Base-by-base conservation (phyloP, 2,888 invertebrate genomes). In the Sesamia inferens region DNA sequence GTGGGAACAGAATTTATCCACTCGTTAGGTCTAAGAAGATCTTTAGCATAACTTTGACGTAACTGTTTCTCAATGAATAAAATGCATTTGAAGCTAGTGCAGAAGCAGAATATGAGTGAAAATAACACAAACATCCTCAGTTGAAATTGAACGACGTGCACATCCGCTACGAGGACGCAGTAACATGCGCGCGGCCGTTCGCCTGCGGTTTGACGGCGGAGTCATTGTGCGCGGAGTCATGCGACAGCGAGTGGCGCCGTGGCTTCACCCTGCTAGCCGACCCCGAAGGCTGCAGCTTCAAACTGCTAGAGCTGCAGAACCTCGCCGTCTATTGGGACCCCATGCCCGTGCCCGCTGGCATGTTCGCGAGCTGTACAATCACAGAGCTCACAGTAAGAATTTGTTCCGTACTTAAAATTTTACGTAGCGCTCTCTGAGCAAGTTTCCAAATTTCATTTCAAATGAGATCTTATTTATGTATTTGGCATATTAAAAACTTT, bases 111-210 rank as follows among this genome's bases (percentile, higher is more conserved):
- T 19, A 19, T 64, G 13, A n/a, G 10, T 19, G 8, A 14, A 31
- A 10, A 1, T 51, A 39, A 65, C 31, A 6, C n/a, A 55, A 54
- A 11, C n/a, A 6, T n/a, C n/a, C 8, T 0, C 96, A 99, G 97
- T 94, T 99, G 64, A 98, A 98, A 92, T 97, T 99, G 78, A 98
- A 97, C 88, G 99, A 99, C 96, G 99, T 99, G 22, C 99, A 99
- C 93, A 97, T 99, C 78, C 97, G 99, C 8, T 99, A 99, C 94
- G 99, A 99, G 96, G 99, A 99, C 95, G 97, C 97, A 58, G 94
- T 97, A 22, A 98, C 98, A 19, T 97, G 97, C 97, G 31, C 96
- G 97, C 64, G 96, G 96, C 97, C 97, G 51, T 98, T 99, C 94
- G 98, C 99, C 57, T 98, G 98, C 93, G 99, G 99, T 16, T 96